These are phyloP conservation scores for Dendrophyllia cribrosa DNA, from an alignment of 64 coral and sea anemone genomes.

Conservation along the genomic window DNA sequence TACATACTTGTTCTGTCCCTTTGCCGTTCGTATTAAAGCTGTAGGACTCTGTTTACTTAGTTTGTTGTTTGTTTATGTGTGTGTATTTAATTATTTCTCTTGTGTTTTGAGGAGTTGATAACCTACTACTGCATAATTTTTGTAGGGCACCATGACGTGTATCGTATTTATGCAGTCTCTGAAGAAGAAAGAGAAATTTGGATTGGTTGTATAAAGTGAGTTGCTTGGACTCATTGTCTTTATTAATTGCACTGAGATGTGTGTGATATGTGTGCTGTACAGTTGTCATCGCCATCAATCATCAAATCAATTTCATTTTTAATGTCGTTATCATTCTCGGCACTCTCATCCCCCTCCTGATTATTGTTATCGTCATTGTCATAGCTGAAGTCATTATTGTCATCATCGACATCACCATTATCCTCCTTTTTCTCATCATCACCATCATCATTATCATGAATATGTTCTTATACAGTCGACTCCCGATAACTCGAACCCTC, in stretches of 20 bases:
- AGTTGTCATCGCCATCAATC: too few species aligned
- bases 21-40: too few species aligned
- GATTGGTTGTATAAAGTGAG: conserved; percentile 96
- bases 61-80: background rate
- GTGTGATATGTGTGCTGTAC: too few species aligned
- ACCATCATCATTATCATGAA: background rate
- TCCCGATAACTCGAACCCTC: too few species aligned
- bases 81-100: too few species aligned
- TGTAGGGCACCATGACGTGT: conserved; percentile 93
- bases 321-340: too few species aligned
- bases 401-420: too few species aligned
- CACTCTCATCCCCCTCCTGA: background rate
- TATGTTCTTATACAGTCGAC: too few species aligned
- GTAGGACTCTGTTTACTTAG: background rate
- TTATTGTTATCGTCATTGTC: background rate
- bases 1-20: background rate
- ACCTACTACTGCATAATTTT: background rate
- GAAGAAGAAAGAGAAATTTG: conserved; percentile 89
- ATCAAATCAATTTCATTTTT: too few species aligned
- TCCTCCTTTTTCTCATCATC: background rate
- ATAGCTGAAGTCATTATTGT: background rate
- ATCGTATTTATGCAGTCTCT: conserved; percentile 90
- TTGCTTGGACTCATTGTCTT: background rate
- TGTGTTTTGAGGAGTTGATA: background rate
- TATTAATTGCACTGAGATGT: too few species aligned